Evolutionary conservation across 1,140 invertebrate species (phyloP).

Genomic region (Trichogramma pretiosum): DNA sequence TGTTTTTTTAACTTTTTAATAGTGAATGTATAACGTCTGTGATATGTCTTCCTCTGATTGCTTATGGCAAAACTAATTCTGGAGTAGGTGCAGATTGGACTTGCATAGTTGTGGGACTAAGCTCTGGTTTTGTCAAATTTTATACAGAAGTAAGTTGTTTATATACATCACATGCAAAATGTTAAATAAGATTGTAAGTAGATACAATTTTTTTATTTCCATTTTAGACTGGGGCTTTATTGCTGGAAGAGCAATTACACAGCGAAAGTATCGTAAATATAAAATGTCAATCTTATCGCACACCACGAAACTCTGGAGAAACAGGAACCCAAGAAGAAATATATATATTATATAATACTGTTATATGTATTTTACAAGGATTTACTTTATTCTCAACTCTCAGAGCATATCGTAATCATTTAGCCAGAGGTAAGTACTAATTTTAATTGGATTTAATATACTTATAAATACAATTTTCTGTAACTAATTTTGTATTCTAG

Average conservation of each 20-base stretch:
- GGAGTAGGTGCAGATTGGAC: conserved; percentile 83
- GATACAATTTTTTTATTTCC: conserved; percentile 14
- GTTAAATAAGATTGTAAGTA: background rate
- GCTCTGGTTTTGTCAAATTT: conserved; percentile 74
- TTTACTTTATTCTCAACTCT: conserved; percentile 75
- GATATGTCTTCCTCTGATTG: conserved; percentile 54
- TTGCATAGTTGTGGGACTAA: conserved; percentile 79
- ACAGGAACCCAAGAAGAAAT: conserved; percentile 68
- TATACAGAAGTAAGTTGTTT: conserved; percentile 65
- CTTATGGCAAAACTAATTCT: conserved; percentile 58
- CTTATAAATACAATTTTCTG: too few relatives aligned
- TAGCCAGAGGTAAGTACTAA: conserved; percentile 60
- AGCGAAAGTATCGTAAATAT: conserved; percentile 69
- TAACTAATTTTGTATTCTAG: conserved; percentile 40
- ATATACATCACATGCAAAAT: background rate
- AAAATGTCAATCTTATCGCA: conserved; percentile 71
- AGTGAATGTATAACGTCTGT: conserved; percentile 52
- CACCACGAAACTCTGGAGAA: conserved; percentile 49
- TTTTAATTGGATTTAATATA: conserved; percentile 13
- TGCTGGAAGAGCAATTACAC: conserved; percentile 78
- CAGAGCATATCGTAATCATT: conserved; percentile 67
- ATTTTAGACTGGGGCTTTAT: conserved; percentile 62
- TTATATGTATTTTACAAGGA: conserved; percentile 75
- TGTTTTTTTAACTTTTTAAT: conserved; percentile 21
- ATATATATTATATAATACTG: conserved; percentile 66